Evolutionary conservation across 2,888 invertebrate species (phyloP).

Genomic region (Brachycybe producta): DNA sequence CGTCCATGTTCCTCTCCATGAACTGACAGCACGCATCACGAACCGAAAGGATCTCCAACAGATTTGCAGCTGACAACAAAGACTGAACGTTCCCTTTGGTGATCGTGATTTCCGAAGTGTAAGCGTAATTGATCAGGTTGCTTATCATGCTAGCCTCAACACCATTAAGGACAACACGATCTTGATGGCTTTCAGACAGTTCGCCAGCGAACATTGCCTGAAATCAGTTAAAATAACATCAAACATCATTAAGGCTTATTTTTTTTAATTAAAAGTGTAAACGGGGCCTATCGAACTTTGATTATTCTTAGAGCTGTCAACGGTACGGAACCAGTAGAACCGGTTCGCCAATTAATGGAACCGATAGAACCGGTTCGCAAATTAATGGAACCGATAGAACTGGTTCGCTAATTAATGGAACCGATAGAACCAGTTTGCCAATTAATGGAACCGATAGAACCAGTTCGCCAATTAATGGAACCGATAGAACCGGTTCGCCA

Average conservation of each 20-base stretch:
- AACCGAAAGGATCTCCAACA: conserved; percentile 35
- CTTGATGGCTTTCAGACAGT: conserved; percentile 36
- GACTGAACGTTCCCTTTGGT: conserved; percentile 37
- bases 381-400: no score
- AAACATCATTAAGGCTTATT: not conserved
- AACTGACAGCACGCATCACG: conserved; percentile 37
- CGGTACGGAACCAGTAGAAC: no score
- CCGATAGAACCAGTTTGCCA: no score
- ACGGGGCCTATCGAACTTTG: no score
- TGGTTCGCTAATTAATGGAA: no score
- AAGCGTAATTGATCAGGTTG: conserved; percentile 37
- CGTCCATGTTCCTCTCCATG: conserved; percentile 37
- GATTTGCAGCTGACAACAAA: conserved; percentile 36
- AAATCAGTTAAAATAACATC: conserved; percentile 15
- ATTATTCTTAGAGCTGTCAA: no score
- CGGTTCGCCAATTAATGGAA: no score
- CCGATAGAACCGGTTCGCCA: no score
- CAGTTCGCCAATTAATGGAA: no score
- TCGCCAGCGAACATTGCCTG: conserved; percentile 37
- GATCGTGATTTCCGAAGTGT: conserved; percentile 34
- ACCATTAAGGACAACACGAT: conserved; percentile 34
- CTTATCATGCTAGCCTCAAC: conserved; percentile 35
- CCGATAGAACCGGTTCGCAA: no score
- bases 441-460: no score
- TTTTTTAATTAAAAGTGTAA: no score